phyloP scores from a whole-genome alignment of 2,888 invertebrate species.

The Sphaeridia pumilis region DNA sequence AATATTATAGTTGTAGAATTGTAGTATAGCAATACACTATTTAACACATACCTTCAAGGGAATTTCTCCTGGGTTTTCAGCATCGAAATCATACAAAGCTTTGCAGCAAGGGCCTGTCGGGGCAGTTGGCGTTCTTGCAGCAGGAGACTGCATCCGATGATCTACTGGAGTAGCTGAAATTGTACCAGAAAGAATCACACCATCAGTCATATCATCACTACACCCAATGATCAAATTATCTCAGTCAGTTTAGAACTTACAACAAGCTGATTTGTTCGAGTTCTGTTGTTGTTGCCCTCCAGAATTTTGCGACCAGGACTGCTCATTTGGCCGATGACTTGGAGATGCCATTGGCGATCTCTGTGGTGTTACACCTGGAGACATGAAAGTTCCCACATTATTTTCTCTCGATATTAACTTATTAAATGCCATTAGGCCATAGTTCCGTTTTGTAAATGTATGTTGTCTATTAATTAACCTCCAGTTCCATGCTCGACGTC shows the following conservation, averaged over 20 bases:
- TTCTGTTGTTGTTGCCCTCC: background rate
- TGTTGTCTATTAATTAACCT: background rate
- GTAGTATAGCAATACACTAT: background rate
- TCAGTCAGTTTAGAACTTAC: background rate
- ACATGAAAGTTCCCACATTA: slow-evolving; percentile 41
- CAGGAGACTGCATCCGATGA: slow-evolving; percentile 48
- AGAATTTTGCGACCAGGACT: slow-evolving; percentile 4
- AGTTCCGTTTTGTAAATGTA: background rate
- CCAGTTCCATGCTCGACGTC: too few species aligned
- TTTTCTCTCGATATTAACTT: background rate
- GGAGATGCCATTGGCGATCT: slow-evolving; percentile 43
- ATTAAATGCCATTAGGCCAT: too few species aligned
- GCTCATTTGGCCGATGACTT: slow-evolving; percentile 7
- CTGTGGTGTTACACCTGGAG: slow-evolving; percentile 32
- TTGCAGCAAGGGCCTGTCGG: slow-evolving; percentile 73
- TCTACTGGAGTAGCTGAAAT: slow-evolving; percentile 7
- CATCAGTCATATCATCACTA: background rate
- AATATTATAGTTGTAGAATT: background rate
- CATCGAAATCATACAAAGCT: slow-evolving; percentile 96
- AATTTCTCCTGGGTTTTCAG: slow-evolving; percentile 96
- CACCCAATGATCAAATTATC: too few species aligned
- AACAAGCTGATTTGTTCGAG: slow-evolving; percentile 1
- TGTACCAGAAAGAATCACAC: too few species aligned
- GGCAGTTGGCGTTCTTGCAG: slow-evolving; percentile 55
- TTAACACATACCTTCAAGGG: slow-evolving; percentile 79